These are phyloP conservation scores for Guaruba guarouba DNA, from an alignment of 2,113 vertebrate genomes.

Conservation along the genomic window DNA sequence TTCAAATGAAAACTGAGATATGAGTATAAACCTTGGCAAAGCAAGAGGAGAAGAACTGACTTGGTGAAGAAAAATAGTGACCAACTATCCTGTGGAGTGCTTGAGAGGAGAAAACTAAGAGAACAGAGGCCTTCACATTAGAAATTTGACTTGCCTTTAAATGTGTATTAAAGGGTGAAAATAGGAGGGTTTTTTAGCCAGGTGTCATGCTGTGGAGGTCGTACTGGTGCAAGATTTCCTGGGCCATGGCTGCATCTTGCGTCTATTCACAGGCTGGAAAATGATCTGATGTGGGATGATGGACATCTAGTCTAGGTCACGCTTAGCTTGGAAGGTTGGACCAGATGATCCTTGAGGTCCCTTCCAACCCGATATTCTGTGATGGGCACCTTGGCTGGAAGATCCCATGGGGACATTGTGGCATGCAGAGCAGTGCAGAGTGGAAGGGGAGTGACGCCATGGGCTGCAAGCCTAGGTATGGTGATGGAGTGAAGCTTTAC, in stretches of 20 bases:
- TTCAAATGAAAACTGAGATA: conserved; percentile 6
- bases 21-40: not conserved
- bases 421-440: not conserved
- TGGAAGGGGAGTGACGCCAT: not conserved
- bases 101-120: not conserved
- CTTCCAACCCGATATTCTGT: not conserved
- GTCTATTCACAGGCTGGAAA: not conserved
- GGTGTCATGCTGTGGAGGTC: not conserved
- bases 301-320: not conserved
- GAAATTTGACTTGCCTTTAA: not conserved
- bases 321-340: not conserved
- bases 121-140: not conserved
- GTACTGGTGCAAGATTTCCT: not conserved
- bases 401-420: not conserved
- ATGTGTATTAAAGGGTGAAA: not conserved
- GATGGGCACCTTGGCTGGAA: not conserved
- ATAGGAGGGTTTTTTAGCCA: not conserved
- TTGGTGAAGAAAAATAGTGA: not conserved
- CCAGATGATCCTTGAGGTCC: not conserved
- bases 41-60: not conserved
- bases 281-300: not conserved
- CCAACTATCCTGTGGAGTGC: not conserved
- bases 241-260: not conserved
- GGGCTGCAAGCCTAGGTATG: not conserved
- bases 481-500: not conserved